These are phyloP conservation scores for Eulithis prunata DNA, from an alignment of 2,888 invertebrate genomes.

Conservation along the genomic window DNA sequence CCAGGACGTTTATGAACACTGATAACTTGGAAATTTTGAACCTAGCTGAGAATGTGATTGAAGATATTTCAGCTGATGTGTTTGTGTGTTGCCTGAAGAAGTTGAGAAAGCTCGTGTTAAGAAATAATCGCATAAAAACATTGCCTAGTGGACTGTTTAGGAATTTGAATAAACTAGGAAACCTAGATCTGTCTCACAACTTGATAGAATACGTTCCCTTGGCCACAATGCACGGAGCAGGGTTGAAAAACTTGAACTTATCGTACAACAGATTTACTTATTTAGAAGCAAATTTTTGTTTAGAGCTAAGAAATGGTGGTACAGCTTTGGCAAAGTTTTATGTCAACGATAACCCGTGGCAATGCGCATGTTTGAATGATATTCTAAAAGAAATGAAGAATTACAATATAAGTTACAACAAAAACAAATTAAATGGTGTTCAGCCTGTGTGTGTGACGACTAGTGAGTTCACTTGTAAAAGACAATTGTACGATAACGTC, in stretches of 20 bases:
- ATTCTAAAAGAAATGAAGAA: constrained; percentile 64
- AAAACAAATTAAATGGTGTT: constrained; percentile 57
- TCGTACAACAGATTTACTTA: constrained; percentile 67
- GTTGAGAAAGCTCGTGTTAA: constrained; percentile 58
- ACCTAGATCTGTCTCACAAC: constrained; percentile 66
- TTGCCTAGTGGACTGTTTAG: constrained; percentile 62
- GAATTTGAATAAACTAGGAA: constrained; percentile 55
- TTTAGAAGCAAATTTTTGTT: constrained; percentile 67
- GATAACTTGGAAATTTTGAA: constrained; percentile 62
- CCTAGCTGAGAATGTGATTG: constrained; percentile 61
- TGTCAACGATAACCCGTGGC: constrained; percentile 76
- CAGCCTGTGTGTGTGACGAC: constrained; percentile 65
- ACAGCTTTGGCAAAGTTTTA: constrained; percentile 61
- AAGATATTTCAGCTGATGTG: constrained; percentile 55
- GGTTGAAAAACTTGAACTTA: constrained; percentile 64
- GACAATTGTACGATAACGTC: constrained; percentile 58
- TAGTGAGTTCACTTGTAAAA: constrained; percentile 59
- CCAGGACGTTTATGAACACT: constrained; percentile 52
- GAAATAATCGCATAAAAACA: constrained; percentile 58
- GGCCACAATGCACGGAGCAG: constrained; percentile 61
- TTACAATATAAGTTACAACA: constrained; percentile 60
- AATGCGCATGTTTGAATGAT: constrained; percentile 68
- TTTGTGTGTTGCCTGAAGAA: constrained; percentile 54
- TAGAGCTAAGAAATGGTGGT: constrained; percentile 66
- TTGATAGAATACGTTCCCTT: constrained; percentile 60